phyloP scores from a whole-genome alignment of 2,888 invertebrate species.

The Harpalus rufipes region DNA sequence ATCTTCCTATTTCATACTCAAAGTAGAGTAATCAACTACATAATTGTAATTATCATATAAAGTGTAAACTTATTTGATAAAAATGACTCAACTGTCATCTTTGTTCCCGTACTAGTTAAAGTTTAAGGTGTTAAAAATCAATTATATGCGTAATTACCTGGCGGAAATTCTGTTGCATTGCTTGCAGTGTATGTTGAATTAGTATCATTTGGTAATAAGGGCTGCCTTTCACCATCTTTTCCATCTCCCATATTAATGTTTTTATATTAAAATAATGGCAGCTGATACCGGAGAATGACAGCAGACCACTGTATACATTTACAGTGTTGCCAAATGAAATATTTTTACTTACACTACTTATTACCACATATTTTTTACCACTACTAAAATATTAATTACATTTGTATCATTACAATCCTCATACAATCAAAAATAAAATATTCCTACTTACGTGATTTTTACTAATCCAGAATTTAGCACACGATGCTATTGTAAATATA shows the following conservation, averaged over 20 bases:
- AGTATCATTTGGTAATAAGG: slow-evolving; percentile 79
- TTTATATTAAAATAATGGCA: slow-evolving; percentile 65
- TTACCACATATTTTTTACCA: not conserved
- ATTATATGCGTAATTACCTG: slow-evolving; percentile 62
- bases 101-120: slow-evolving; percentile 48
- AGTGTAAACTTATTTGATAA: slow-evolving; percentile 36
- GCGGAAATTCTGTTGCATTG: slow-evolving; percentile 57
- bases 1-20: too few species aligned
- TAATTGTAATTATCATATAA: not conserved
- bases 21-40: too few species aligned
- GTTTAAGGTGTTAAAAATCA: slow-evolving; percentile 48
- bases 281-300: slow-evolving; percentile 64
- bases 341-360: not conserved
- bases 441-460: too few species aligned
- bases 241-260: slow-evolving; percentile 81
- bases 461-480: too few species aligned
- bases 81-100: slow-evolving; percentile 63
- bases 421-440: too few species aligned
- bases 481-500: too few species aligned
- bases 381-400: not conserved
- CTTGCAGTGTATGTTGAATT: slow-evolving; percentile 69
- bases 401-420: not conserved
- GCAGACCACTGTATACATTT: slow-evolving; percentile 54
- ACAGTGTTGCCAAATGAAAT: slow-evolving; percentile 61
- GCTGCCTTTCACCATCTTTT: slow-evolving; percentile 82